A percentile compares a stretch with the other conserved stretches of the same genome.
These are phyloP conservation scores for Ptychoptera albimana DNA, from an alignment of 2,888 invertebrate genomes.

Conservation along the genomic window DNA sequence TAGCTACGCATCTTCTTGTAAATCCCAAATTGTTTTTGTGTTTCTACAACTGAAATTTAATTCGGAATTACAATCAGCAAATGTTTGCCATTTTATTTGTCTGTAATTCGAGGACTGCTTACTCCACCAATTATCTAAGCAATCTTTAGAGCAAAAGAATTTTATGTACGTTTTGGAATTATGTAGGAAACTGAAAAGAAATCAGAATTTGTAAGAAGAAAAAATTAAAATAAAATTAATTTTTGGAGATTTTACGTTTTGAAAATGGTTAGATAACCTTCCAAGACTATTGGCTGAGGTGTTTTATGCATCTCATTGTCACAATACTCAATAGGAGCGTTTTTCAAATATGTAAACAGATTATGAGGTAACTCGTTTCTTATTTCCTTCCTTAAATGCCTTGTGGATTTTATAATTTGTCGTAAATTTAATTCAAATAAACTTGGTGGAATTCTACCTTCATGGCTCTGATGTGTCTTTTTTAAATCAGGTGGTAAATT, in stretches of 20 bases:
- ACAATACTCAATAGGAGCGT: slow-evolving; percentile 1
- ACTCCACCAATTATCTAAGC: background rate
- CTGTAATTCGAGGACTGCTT: too few relatives aligned
- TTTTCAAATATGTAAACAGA: background rate
- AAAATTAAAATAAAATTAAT: background rate
- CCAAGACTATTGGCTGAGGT: background rate
- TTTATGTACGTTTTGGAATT: background rate
- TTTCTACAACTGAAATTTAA: too few relatives aligned
- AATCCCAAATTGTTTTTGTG: too few relatives aligned
- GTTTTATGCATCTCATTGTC: background rate
- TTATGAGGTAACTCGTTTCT: background rate
- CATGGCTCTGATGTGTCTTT: background rate
- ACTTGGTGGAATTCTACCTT: background rate
- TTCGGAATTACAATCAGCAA: too few relatives aligned
- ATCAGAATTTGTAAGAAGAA: background rate
- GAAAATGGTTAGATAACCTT: background rate
- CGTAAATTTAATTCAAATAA: background rate
- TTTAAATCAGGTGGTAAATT: background rate
- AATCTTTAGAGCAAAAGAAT: slow-evolving; percentile 3
- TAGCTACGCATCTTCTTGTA: too few relatives aligned
- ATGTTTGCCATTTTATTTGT: too few relatives aligned
- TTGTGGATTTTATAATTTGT: background rate
- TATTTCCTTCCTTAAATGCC: background rate
- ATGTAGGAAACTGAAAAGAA: background rate
- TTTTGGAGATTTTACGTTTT: background rate